Evolutionary conservation across 2,113 vertebrate genomes (phyloP).

Genomic region (Oreocharis arfaki): DNA sequence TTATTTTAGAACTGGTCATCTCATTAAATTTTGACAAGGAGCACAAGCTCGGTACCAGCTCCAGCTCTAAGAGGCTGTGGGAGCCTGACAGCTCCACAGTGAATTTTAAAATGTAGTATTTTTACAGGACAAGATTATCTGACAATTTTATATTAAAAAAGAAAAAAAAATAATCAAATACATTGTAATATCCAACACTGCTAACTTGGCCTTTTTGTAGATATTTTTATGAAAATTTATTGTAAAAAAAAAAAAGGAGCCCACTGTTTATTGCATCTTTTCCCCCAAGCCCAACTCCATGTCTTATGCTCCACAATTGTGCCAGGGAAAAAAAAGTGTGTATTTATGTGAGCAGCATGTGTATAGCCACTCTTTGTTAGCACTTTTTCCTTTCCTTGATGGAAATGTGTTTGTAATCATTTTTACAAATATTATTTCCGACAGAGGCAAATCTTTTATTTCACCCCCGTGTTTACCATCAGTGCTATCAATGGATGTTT

Average conservation of each 20-base stretch:
- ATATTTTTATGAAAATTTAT: conserved; percentile 75
- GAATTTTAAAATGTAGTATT: conserved; percentile 97
- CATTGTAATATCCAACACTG: conserved; percentile 86
- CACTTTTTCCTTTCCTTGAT: conserved; percentile 42
- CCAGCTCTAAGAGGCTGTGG: conserved; percentile 84
- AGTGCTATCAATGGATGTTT: background rate
- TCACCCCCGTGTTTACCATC: background rate
- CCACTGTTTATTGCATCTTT: conserved; percentile 66
- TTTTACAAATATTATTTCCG: conserved; percentile 44
- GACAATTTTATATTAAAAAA: conserved; percentile 96
- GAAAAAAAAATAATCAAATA: conserved; percentile 98
- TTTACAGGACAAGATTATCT: conserved; percentile 96
- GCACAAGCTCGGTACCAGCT: conserved; percentile 89
- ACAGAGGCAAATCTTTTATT: conserved; percentile 40
- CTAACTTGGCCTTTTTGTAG: conserved; percentile 78
- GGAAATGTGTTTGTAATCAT: conserved; percentile 51
- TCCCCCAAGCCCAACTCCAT: background rate
- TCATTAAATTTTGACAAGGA: conserved; percentile 98
- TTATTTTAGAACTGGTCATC: conserved; percentile 99
- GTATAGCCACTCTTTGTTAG: conserved; percentile 61
- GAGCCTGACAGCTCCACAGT: conserved; percentile 91
- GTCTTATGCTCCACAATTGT: conserved; percentile 36
- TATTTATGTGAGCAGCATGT: conserved; percentile 58
- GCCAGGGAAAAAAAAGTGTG: conserved; percentile 23
- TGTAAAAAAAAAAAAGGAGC: conserved; percentile 6